Percentiles rank a stretch among this genome's conserved stretches.
phyloP scores from a whole-genome alignment of 2,888 invertebrate genomes.

The Helleia helle region DNA sequence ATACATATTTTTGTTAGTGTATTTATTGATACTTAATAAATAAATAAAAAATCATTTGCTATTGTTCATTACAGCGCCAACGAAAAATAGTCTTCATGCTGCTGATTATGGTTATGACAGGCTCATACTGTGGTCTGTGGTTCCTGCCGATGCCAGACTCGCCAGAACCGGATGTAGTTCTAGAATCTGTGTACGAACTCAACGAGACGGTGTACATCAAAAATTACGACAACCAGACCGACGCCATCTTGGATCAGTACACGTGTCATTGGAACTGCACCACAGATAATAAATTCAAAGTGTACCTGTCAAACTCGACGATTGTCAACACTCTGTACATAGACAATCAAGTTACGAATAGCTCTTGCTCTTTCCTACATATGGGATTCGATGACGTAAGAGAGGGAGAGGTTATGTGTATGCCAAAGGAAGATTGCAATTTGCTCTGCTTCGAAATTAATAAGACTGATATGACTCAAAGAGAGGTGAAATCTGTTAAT shows the following conservation, averaged over 20 bases:
- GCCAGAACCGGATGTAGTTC: slow-evolving; percentile 25
- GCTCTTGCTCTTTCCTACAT: slow-evolving; percentile 41
- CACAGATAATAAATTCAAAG: slow-evolving; percentile 31
- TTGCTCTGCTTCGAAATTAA: slow-evolving; percentile 46
- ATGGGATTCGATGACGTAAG: slow-evolving; percentile 41
- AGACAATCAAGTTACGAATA: slow-evolving; percentile 34
- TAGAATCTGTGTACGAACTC: slow-evolving; percentile 42
- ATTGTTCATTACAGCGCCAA: slow-evolving; percentile 46
- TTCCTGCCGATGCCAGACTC: slow-evolving; percentile 58
- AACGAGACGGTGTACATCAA: slow-evolving; percentile 50
- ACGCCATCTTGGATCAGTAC: slow-evolving; percentile 36
- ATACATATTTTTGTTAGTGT: too few species aligned
- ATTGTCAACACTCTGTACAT: slow-evolving; percentile 44
- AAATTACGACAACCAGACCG: slow-evolving; percentile 25
- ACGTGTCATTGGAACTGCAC: slow-evolving; percentile 56
- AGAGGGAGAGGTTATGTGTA: slow-evolving; percentile 38
- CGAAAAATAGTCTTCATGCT: slow-evolving; percentile 82
- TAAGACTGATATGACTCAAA: slow-evolving; percentile 21
- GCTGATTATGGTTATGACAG: slow-evolving; percentile 77
- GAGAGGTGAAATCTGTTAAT: slow-evolving; percentile 21
- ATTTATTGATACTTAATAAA: neutral
- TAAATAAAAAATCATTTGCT: neutral
- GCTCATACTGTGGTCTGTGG: slow-evolving; percentile 80
- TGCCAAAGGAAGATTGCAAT: slow-evolving; percentile 40
- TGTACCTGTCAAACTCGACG: slow-evolving; percentile 43